Conservation (phyloP, 92 coral and sea anemone genomes). For the Epizoanthus scotinus region DNA sequence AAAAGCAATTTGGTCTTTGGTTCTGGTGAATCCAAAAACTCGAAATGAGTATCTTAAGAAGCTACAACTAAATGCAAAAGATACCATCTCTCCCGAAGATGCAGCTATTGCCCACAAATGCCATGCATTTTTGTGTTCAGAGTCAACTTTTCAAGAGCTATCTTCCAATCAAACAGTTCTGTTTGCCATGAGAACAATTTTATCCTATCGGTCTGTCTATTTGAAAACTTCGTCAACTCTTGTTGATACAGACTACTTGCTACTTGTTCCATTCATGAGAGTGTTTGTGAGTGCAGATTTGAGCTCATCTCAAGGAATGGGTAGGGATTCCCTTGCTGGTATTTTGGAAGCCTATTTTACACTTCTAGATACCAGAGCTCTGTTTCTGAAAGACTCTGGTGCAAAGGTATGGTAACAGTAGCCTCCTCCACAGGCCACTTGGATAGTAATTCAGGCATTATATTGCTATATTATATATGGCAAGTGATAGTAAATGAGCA, state of each 20-base stretch:
- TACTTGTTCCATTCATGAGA: conserved; percentile 70
- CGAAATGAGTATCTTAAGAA: conserved; percentile 50
- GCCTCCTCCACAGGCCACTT: too few species aligned
- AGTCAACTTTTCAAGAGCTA: conserved; percentile 42
- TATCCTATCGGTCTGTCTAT: conserved; percentile 43
- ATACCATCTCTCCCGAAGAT: conserved; percentile 41
- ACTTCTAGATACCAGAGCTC: conserved; percentile 70
- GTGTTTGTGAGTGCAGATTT: conserved; percentile 43
- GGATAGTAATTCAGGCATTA: too few species aligned
- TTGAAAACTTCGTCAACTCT: conserved; percentile 53
- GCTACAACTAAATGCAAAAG: conserved; percentile 10
- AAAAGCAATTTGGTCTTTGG: conserved; percentile 74
- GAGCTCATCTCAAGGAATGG: conserved; percentile 4
- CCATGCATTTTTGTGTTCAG: conserved; percentile 69
- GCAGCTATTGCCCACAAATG: conserved; percentile 68
- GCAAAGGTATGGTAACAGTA: conserved; percentile 56
- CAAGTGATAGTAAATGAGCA: too few species aligned
- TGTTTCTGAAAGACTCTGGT: conserved; percentile 70
- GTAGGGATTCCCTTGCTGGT: conserved; percentile 31
- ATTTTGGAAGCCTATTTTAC: conserved; percentile 62
- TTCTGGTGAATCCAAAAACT: conserved; percentile 58
- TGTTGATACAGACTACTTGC: conserved; percentile 79
- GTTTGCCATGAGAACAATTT: conserved; percentile 46
- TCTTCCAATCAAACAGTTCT: conserved; percentile 43
- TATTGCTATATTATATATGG: too few species aligned